Evolutionary conservation across 2,113 vertebrate species (phyloP), one percentile per base, ranked within the genome.

Genomic region (Prionailurus bengalensis): DNA sequence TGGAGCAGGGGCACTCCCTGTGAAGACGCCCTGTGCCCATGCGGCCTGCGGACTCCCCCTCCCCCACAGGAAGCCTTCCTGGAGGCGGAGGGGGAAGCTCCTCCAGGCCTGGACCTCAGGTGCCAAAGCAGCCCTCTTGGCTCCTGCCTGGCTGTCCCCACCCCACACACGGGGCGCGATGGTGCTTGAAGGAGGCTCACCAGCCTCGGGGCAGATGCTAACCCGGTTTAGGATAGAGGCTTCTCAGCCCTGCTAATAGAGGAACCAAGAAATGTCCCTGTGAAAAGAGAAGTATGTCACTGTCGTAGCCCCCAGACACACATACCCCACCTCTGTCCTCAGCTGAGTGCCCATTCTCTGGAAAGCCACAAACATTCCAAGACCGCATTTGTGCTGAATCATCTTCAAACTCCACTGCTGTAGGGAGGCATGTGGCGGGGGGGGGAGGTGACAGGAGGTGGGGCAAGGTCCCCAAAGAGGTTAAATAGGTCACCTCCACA

Each of bases 321-420:
- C 4, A 25, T 25, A 78, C 80, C 80, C 95, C 84, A 95, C 84
- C 61, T 78, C 71, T 87, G 76, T 97, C 84, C 90, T 63, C 76
- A 48, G 15, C 5, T 0, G 15, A 70, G 45, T 15, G 66, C 23
- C 94, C 80, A 27, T 98, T 98, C 98, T 97, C 66, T 87, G 92
- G 96, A 98, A 98, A 98, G 95, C 97, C 97, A 14, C 97, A 98
- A 98, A 97, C 86, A 98, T 98, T 98, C 97, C 97, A 95, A 80
- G 79, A 29, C 74, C 48, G 78, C 90, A 91, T 66, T 97, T 97
- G 76, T 76, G 29, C 76, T 74, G 85, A 98, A 95, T 96, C 90
- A 91, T 87, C 39, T 93, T 87, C 8, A 65, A 97, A 96, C 58
- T 86, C 45, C 36, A 9, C 53, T 15, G 39, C 29, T 29, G 76